phyloP scores from a whole-genome alignment of 2,888 invertebrate species.

The Drosophila peninsularis region DNA sequence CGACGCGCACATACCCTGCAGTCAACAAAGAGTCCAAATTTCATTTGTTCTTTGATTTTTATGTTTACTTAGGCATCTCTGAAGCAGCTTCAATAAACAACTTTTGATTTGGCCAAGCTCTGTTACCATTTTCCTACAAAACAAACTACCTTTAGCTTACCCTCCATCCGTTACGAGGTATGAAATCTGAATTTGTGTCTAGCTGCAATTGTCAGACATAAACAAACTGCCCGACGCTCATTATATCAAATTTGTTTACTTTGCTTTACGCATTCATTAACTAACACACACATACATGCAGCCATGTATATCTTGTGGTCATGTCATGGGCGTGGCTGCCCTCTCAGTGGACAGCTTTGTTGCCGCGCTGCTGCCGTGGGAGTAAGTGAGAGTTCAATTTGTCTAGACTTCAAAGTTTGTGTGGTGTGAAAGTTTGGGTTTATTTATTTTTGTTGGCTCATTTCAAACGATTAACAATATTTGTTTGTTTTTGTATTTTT shows the following conservation, averaged over 20 bases:
- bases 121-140: not conserved
- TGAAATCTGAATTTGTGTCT: conserved; percentile 14
- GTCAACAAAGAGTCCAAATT: not conserved
- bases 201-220: conserved; percentile 44
- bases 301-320: conserved; percentile 1
- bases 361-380: conserved; percentile 47
- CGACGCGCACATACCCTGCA: not conserved
- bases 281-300: not conserved
- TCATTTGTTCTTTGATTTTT: not conserved
- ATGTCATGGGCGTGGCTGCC: conserved; percentile 12
- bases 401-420: conserved; percentile 19
- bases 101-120: not conserved
- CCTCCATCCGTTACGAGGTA: not conserved
- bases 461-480: conserved; percentile 12
- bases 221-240: conserved; percentile 46
- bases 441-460: not conserved
- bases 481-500: conserved; percentile 7
- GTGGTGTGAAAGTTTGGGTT: conserved; percentile 46
- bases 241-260: conserved; percentile 73
- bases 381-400: conserved; percentile 48
- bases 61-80: too few species aligned
- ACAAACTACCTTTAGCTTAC: not conserved
- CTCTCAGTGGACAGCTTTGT: conserved; percentile 31
- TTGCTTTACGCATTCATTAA: conserved; percentile 51
- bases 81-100: too few species aligned